Evolutionary conservation across 2,113 vertebrate genomes (phyloP).

Genomic region (Shinisaurus crocodilurus): DNA sequence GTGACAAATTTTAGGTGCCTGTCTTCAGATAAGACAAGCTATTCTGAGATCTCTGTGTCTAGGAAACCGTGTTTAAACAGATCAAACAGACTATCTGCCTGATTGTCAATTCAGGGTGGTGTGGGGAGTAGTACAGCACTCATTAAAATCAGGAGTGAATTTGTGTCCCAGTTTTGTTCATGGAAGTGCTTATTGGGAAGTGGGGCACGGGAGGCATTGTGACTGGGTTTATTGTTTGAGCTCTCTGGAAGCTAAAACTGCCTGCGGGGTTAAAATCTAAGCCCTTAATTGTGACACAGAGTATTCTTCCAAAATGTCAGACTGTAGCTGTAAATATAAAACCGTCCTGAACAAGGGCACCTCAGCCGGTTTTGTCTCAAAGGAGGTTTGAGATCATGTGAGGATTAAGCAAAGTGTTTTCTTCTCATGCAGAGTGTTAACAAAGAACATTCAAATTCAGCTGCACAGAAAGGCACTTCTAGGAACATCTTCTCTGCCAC

Average conservation of each 20-base stretch:
- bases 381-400: neutral
- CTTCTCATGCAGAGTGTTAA: neutral
- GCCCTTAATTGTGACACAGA: neutral
- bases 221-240: neutral
- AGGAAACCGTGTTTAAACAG: neutral
- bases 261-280: neutral
- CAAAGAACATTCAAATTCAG: neutral
- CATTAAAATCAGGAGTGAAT: neutral
- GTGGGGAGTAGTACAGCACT: neutral
- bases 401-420: neutral
- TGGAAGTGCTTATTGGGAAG: rapidly evolving
- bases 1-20: neutral
- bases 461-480: neutral
- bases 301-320: conserved; percentile 10
- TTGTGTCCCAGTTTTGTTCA: neutral
- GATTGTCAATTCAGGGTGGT: rapidly evolving
- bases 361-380: neutral
- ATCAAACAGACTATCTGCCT: neutral
- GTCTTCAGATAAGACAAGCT: neutral
- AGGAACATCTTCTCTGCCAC: neutral
- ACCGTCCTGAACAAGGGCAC: neutral
- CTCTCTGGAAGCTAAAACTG: rapidly evolving
- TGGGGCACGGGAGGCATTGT: neutral
- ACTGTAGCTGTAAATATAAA: conserved; percentile 29
- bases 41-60: neutral